A percentile compares a stretch with the other conserved stretches of the same genome.
Conservation (phyloP, 2,888 invertebrate species). For the Patella pellucida region DNA sequence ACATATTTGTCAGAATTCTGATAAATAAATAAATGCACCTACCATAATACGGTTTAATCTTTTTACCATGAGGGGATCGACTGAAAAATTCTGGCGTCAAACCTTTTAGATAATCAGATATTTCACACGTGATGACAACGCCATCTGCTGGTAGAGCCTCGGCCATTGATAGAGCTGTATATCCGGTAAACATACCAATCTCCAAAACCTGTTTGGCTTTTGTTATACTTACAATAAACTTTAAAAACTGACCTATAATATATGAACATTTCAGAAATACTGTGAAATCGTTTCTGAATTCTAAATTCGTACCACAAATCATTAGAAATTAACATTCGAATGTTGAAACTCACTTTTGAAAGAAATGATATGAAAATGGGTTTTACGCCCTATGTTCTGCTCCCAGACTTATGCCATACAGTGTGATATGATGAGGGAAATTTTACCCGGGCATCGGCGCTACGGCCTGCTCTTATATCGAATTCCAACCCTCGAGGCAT, state of each 20-base stretch:
- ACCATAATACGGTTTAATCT: conserved; percentile 43
- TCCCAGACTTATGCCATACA: too few relatives aligned
- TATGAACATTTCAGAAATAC: neutral
- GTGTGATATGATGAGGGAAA: too few relatives aligned
- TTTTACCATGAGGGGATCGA: conserved; percentile 42
- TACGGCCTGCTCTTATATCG: too few relatives aligned
- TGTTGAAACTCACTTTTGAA: too few relatives aligned
- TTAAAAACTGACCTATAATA: conserved; percentile 41
- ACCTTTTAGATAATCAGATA: conserved; percentile 39
- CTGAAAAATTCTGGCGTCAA: conserved; percentile 35
- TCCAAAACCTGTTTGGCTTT: conserved; percentile 43
- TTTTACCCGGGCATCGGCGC: too few relatives aligned
- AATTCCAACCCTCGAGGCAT: too few relatives aligned
- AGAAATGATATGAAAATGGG: too few relatives aligned
- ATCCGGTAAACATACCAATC: conserved; percentile 49
- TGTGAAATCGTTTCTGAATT: too few relatives aligned
- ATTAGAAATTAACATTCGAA: too few relatives aligned
- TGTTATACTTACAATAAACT: conserved; percentile 39
- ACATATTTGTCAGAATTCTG: too few relatives aligned
- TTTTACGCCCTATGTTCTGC: too few relatives aligned
- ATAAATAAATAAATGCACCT: neutral
- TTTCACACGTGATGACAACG: conserved; percentile 40
- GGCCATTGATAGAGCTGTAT: conserved; percentile 43
- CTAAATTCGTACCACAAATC: too few relatives aligned
- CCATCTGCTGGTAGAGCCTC: conserved; percentile 46